A percentile compares a stretch with the other conserved stretches of the same genome.
Conservation (phyloP, 2,113 vertebrate genomes). For the Sturnira hondurensis region DNA sequence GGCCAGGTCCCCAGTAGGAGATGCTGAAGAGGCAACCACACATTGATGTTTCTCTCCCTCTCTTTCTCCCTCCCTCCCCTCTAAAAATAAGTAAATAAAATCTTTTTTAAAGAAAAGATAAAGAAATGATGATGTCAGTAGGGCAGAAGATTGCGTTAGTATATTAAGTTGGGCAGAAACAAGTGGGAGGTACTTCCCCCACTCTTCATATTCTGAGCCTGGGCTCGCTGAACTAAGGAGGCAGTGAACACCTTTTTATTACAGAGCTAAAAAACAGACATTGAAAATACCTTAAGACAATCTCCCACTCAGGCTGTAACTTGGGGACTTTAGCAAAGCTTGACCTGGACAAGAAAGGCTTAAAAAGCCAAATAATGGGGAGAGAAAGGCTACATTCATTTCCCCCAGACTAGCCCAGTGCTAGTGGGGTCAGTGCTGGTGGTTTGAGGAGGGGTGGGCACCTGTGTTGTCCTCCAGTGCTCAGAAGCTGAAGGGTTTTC, state of each 20-base stretch:
- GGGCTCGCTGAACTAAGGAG: not conserved
- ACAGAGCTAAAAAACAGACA: not conserved
- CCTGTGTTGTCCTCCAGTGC: not conserved
- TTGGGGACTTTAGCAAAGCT: not conserved
- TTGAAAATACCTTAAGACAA: not conserved
- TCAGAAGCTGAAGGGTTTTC: not conserved
- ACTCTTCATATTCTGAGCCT: not conserved
- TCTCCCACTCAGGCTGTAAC: not conserved
- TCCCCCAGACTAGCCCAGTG: not conserved
- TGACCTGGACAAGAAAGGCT: not conserved
- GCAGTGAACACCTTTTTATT: not conserved
- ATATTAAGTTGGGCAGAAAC: not conserved
- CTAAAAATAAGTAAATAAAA: too few species aligned
- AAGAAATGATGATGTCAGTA: not conserved
- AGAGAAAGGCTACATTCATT: not conserved
- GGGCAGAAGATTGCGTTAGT: not conserved
- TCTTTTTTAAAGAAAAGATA: too few species aligned
- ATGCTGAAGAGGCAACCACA: too few species aligned
- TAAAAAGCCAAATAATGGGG: not conserved
- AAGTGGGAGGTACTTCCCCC: not conserved
- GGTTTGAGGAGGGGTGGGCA: rapidly evolving
- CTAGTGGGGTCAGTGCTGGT: not conserved
- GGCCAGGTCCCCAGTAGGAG: too few species aligned
- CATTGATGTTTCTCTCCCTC: too few species aligned
- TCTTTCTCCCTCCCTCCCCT: too few species aligned